A percentile compares a stretch with the other conserved stretches of the same genome.
Conservation (phyloP, 2,888 invertebrate genomes). For the Syrphus vitripennis region DNA sequence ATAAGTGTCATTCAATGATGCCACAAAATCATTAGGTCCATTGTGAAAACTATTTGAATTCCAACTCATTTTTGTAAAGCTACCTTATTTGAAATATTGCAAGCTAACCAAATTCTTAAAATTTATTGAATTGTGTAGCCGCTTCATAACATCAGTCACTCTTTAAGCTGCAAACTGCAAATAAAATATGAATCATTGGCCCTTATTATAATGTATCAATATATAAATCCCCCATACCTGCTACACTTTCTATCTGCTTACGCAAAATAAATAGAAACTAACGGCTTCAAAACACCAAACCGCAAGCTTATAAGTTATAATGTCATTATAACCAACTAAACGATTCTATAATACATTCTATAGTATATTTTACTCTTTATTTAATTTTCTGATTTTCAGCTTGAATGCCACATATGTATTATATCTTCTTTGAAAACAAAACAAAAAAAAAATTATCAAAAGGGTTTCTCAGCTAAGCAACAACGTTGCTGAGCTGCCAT, state of each 20-base stretch:
- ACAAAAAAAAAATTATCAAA: neutral
- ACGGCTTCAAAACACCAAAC: neutral
- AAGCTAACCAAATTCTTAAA: too few relatives aligned
- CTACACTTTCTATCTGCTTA: neutral
- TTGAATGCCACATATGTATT: conserved; percentile 35
- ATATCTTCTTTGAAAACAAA: neutral
- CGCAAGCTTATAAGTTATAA: conserved; percentile 8
- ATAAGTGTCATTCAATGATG: too few relatives aligned
- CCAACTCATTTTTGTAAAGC: too few relatives aligned
- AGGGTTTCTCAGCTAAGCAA: conserved; percentile 22
- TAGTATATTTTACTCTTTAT: conserved; percentile 8
- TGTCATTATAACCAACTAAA: conserved; percentile 10
- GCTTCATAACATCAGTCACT: too few relatives aligned
- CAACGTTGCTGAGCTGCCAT: neutral
- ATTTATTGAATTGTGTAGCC: too few relatives aligned
- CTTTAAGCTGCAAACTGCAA: too few relatives aligned
- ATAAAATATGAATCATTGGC: neutral
- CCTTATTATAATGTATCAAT: neutral
- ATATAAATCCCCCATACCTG: too few relatives aligned
- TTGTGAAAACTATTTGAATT: too few relatives aligned
- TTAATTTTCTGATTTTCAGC: conserved; percentile 61
- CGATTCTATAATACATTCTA: neutral
- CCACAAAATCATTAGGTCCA: too few relatives aligned
- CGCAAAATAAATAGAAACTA: neutral
- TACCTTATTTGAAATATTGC: too few relatives aligned